Evolutionary conservation across 2,113 vertebrate genomes (phyloP), one percentile per base, ranked within the genome.

Genomic region (Pelvicachromis taeniatus): DNA sequence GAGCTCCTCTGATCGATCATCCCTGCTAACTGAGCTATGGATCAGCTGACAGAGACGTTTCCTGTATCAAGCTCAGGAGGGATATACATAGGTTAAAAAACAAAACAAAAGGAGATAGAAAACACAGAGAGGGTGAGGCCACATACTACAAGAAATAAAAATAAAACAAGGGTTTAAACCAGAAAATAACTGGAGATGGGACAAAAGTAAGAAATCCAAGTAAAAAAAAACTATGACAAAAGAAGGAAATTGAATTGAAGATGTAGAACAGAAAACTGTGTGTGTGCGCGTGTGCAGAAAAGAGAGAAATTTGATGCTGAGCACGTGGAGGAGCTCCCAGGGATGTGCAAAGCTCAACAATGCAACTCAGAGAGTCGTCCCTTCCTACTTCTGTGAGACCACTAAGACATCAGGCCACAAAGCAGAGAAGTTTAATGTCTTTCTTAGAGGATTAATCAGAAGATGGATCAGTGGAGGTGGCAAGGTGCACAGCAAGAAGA

Each of bases 1-100:
- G 84, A 89, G 84, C 82, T 81, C 52, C 63, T 85, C 85, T 81
- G 87, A 95, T 91, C 82, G 77, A 92, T 92, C 87, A 81, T 55
- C 53, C 9, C 11, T 63, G 73, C 59, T 86, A 86, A 88, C 80
- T 16, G 78, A 83, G 70, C 52, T 85, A 56, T 42, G 53, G 83
- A 58, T 7, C 4, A 42, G 59, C 88, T 89, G 85, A 80, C 78
- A 16, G 21, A 52, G 73, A 85, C 31, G 68, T 68, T 80, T 89
- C 83, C 35, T 79, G 59, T 45, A 14, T 84, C 23, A 40, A 53
- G 45, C 78, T 80, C 80, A 54, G 33, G 56, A 52, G 23, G 26
- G 38, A 61, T 13, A 55, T 33, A 56, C 38, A 35, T 59, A 4
- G 61, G 52, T n/a, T 6, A 7, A 35, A 35, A 54, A 45, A 77